phyloP scores from a whole-genome alignment of 2,113 vertebrate species.

The Chiloscyllium plagiosum region DNA sequence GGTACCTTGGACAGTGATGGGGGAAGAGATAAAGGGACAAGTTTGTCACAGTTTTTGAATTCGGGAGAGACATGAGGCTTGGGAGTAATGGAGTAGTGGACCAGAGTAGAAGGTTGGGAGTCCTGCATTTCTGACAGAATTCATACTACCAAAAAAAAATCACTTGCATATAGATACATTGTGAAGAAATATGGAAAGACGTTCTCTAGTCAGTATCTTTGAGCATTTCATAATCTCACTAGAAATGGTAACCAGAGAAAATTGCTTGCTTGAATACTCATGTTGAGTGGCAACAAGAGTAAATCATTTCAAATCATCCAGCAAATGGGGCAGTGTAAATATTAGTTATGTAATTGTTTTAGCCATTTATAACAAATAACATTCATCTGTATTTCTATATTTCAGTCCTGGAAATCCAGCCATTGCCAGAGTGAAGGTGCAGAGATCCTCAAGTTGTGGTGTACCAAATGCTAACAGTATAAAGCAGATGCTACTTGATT shows the following conservation, averaged over 20 bases:
- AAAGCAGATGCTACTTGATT: slow-evolving; percentile 98
- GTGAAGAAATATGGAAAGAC: background rate
- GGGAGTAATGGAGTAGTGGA: background rate
- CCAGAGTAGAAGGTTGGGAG: background rate
- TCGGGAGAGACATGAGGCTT: too few relatives aligned
- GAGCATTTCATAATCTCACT: background rate
- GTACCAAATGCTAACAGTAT: slow-evolving; percentile 96
- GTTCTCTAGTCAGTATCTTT: background rate
- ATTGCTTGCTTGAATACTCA: background rate
- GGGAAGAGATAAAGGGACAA: too few relatives aligned
- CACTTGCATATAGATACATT: background rate
- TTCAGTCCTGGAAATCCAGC: slow-evolving; percentile 62
- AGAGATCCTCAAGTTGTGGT: slow-evolving; percentile 84
- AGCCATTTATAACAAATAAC: background rate
- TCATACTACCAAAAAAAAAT: background rate
- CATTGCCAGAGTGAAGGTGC: slow-evolving; percentile 62
- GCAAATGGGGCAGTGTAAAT: background rate
- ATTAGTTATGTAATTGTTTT: background rate
- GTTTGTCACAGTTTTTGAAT: too few relatives aligned
- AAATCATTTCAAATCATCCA: background rate
- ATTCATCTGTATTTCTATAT: background rate
- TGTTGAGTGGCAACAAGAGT: background rate
- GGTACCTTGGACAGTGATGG: too few relatives aligned
- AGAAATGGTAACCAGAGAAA: background rate
- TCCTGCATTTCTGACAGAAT: background rate